Conservation (phyloP, 2,113 vertebrate species). For the Poicephalus gulielmi region DNA sequence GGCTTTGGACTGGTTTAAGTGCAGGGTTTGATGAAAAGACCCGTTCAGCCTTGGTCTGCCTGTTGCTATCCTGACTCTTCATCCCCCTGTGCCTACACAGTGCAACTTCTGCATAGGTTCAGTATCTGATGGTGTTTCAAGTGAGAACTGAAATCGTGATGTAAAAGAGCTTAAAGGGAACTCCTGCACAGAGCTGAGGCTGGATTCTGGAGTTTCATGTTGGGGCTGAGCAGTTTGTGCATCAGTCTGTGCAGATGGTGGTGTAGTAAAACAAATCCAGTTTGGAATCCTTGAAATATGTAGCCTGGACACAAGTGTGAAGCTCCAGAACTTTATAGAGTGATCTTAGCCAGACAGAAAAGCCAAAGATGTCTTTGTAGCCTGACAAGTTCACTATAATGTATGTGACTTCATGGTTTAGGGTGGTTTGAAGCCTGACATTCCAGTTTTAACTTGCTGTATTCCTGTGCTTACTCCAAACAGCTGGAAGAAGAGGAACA, state of each 20-base stretch:
- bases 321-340: background rate
- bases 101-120: background rate
- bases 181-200: background rate
- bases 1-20: background rate
- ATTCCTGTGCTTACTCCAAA: background rate
- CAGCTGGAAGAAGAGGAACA: constrained; percentile 88
- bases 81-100: accelerated
- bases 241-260: background rate
- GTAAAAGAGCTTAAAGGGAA: background rate
- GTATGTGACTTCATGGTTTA: background rate
- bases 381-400: accelerated
- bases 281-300: background rate
- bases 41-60: background rate
- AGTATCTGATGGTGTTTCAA: background rate
- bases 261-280: background rate
- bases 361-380: background rate
- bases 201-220: background rate
- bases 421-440: background rate
- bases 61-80: background rate
- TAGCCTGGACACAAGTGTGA: background rate
- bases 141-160: background rate
- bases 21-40: background rate
- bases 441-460: background rate
- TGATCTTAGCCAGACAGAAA: background rate
- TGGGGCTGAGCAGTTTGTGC: background rate